Conservation (phyloP, 2,888 invertebrate species). For the Rhagonycha fulva region DNA sequence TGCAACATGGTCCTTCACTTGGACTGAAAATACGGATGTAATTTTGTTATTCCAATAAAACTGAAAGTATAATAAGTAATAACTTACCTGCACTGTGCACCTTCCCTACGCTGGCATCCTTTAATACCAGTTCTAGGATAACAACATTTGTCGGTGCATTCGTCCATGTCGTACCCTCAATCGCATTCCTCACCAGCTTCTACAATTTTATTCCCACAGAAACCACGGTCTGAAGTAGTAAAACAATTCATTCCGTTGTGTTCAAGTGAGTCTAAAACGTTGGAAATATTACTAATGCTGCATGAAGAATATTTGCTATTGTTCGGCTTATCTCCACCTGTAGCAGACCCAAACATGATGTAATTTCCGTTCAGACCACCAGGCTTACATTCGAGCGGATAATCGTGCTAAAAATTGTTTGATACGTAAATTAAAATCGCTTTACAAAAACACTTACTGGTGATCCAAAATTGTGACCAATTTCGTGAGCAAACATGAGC, state of each 20-base stretch:
- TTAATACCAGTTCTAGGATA: slow-evolving; percentile 82
- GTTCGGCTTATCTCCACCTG: slow-evolving; percentile 96
- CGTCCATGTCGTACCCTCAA: slow-evolving; percentile 90
- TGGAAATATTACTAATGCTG: slow-evolving; percentile 92
- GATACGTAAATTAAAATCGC: neutral
- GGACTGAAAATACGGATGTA: slow-evolving; percentile 72
- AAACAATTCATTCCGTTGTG: slow-evolving; percentile 95
- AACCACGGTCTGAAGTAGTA: slow-evolving; percentile 87
- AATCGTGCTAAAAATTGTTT: slow-evolving; percentile 77
- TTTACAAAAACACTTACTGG: slow-evolving; percentile 67
- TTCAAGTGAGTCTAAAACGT: slow-evolving; percentile 89
- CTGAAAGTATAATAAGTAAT: too few species aligned
- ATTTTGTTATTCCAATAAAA: neutral
- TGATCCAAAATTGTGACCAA: slow-evolving; percentile 98
- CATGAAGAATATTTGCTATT: slow-evolving; percentile 97
- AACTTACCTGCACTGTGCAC: slow-evolving; percentile 78
- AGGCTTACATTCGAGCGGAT: slow-evolving; percentile 86
- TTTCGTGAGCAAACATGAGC: slow-evolving; percentile 96
- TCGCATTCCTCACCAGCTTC: slow-evolving; percentile 98
- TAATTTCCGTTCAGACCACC: slow-evolving; percentile 93
- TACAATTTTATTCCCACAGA: slow-evolving; percentile 99
- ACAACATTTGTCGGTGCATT: slow-evolving; percentile 93
- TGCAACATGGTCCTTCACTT: slow-evolving; percentile 97
- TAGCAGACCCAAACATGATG: slow-evolving; percentile 99
- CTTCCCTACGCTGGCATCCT: slow-evolving; percentile 77